Conservation (phyloP, 2,888 invertebrate species). For the Alviniconcha strummeri region DNA sequence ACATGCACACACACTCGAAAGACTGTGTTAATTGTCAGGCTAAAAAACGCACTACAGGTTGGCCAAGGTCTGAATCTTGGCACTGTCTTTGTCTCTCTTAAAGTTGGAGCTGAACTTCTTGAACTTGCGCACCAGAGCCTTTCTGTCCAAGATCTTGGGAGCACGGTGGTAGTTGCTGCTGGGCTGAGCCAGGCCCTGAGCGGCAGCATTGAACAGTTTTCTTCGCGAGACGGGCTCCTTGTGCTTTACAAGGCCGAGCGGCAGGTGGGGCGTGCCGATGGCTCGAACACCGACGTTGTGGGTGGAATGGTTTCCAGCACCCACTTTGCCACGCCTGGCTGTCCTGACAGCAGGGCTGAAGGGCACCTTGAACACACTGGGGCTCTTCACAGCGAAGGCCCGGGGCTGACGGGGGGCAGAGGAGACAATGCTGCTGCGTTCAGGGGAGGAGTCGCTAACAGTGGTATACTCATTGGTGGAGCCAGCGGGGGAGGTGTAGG, state of each 20-base stretch:
- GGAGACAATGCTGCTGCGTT: conserved; percentile 35
- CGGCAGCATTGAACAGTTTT: conserved; percentile 49
- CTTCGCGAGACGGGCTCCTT: conserved; percentile 51
- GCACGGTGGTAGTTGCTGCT: conserved; percentile 10
- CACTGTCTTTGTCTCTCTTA: conserved; percentile 53
- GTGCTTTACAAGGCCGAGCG: conserved; percentile 6
- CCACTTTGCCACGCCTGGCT: not conserved
- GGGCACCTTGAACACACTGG: conserved; percentile 40
- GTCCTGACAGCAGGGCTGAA: conserved; percentile 37
- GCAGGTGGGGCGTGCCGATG: conserved; percentile 2
- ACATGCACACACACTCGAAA: conserved; percentile 30
- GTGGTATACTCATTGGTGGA: conserved; percentile 46
- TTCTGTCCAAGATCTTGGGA: conserved; percentile 60
- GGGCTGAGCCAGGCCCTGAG: conserved; percentile 20
- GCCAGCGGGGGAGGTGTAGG: conserved; percentile 45
- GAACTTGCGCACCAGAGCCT: conserved; percentile 62
- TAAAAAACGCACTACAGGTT: conserved; percentile 47
- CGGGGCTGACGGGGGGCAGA: conserved; percentile 51
- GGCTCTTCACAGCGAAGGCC: conserved; percentile 36
- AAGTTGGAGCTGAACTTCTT: conserved; percentile 63
- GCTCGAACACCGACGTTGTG: conserved; percentile 20
- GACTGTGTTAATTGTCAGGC: conserved; percentile 12
- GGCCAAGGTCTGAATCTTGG: conserved; percentile 62
- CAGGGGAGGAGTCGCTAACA: conserved; percentile 17
- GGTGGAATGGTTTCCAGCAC: not conserved